Evolutionary conservation across 1,140 invertebrate genomes (phyloP).

Genomic region (Macrotrachela quadricornifera): DNA sequence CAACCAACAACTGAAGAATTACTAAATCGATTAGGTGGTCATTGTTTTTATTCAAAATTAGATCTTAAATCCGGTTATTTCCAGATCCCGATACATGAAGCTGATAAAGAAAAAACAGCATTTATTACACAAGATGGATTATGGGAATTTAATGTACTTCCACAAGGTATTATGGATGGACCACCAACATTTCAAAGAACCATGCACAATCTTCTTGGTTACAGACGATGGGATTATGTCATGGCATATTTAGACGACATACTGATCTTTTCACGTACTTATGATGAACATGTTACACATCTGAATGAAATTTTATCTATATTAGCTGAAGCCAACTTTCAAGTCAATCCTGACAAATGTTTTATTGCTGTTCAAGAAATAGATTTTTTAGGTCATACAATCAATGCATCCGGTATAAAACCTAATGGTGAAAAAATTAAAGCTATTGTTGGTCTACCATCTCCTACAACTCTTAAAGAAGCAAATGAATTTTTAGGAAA

Average conservation of each 20-base stretch:
- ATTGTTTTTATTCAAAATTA: neutral
- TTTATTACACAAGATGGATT: neutral
- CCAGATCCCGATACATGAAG: neutral
- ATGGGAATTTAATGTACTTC: neutral
- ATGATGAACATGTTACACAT: slow-evolving; percentile 1
- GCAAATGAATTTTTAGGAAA: slow-evolving; percentile 18
- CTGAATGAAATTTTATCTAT: neutral
- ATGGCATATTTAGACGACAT: slow-evolving; percentile 6
- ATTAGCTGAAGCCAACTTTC: neutral
- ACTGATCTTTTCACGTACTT: neutral
- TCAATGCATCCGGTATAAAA: slow-evolving; percentile 13
- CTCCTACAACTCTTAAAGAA: slow-evolving; percentile 14
- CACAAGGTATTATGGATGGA: neutral
- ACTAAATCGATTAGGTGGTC: neutral
- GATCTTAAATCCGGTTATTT: neutral
- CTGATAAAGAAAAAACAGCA: neutral
- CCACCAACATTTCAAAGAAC: slow-evolving; percentile 10
- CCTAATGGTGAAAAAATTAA: slow-evolving; percentile 15
- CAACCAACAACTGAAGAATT: neutral
- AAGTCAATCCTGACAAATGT: neutral
- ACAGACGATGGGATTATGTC: too few species aligned
- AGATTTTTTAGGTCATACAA: slow-evolving; percentile 15
- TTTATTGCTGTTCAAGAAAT: slow-evolving; percentile 2
- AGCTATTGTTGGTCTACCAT: slow-evolving; percentile 15
- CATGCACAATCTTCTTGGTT: too few species aligned